Conservation (phyloP, 2,113 vertebrate species). For the Lamprotornis superbus region DNA sequence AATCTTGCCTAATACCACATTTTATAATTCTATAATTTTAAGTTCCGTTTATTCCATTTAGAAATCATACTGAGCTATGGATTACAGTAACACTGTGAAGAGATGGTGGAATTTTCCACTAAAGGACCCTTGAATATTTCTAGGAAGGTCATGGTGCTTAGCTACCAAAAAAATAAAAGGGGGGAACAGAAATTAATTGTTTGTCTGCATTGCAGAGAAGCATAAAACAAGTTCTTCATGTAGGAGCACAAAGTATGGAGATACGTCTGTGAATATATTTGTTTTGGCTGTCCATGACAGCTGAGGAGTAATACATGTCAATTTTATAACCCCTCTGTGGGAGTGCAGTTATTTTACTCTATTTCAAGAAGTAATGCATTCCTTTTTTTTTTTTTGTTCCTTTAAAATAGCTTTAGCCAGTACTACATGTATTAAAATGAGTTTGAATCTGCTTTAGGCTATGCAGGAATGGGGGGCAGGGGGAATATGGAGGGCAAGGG, state of each 20-base stretch:
- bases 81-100: background rate
- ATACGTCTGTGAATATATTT: slow-evolving; percentile 6
- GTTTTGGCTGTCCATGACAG: slow-evolving; percentile 3
- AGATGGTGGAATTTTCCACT: background rate
- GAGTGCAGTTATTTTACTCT: slow-evolving; percentile 16
- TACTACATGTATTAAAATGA: background rate
- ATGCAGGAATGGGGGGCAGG: background rate
- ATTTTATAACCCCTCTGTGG: slow-evolving; percentile 14
- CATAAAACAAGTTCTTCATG: slow-evolving; percentile 32
- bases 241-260: background rate
- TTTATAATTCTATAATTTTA: background rate
- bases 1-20: background rate
- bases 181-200: background rate
- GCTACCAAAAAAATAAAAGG: background rate
- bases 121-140: slow-evolving; percentile 45
- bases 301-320: background rate
- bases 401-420: slow-evolving; percentile 2
- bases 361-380: background rate
- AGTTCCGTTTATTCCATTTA: slow-evolving; percentile 23
- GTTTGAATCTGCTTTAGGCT: background rate
- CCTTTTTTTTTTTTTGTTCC: background rate
- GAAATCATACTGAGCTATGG: background rate
- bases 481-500: too few relatives aligned
- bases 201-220: slow-evolving; percentile 58
- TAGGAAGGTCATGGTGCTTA: slow-evolving; percentile 44